Base-by-base conservation (phyloP, 1,140 invertebrate species). In the Ceratoteleas bidentatus region DNA sequence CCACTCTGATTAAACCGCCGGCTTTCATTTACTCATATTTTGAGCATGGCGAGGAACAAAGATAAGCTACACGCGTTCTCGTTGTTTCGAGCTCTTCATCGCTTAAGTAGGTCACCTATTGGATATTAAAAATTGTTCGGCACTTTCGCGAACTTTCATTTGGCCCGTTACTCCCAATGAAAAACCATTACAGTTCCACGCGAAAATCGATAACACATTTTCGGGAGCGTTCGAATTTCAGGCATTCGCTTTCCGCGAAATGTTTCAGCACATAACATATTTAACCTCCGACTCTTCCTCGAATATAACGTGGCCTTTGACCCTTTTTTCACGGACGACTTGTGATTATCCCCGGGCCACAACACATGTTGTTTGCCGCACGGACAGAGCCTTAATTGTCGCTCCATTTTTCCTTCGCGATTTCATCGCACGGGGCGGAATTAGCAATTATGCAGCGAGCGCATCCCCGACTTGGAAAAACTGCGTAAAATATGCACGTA, bases 41-140 rank as follows among this genome's bases (percentile, higher is more conserved):
- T 49, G 16, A 61, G 33, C 38, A 52, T 38, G 45, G 36, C 50
- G 36, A 52, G 4, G 36, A 49, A 61, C 16, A 38, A 61, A 49
- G 34, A 6, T 61, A 60, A 16, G 43, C 40, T 64, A 6, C 62
- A 24, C 16, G 49, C 32, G 5, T 15, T 36, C 38, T 54, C n/a
- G 13, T 43, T 58, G 61, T 52, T 65, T 38, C 38, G 43, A 64
- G 36, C 57, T 65, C 9, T 73, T 73, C 56, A 73, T 64, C 9
- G 33, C 40, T 32, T 24, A 74, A 65, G 9, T 74, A 74, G 61
- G 70, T 74, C 69, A 73, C 57, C 34, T 65, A 65, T 58, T 74
- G 53, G 45, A 73, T 62, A 73, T 73, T 73, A 73, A 73, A 72
- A 73, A 64, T 64, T 52, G 56, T 73, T 73, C 16, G 45, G 9